These are phyloP conservation scores for Chloroclysta siterata DNA, from an alignment of 2,888 invertebrate species.

Conservation along the genomic window DNA sequence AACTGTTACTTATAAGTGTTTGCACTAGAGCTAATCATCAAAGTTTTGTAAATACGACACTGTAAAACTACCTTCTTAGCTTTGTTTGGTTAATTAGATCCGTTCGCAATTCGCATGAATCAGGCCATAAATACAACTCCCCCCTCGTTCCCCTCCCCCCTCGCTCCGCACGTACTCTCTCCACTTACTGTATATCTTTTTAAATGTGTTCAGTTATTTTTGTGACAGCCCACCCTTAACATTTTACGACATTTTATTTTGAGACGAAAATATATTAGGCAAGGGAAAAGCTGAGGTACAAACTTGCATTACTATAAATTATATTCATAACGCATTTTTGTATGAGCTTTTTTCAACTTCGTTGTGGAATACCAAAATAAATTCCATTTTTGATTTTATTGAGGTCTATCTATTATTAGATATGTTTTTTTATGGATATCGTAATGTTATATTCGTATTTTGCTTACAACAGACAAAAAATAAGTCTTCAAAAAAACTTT, in stretches of 20 bases:
- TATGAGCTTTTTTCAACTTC: slow-evolving; percentile 8
- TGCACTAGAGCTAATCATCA: background rate
- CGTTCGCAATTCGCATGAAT: slow-evolving; percentile 33
- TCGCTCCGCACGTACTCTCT: slow-evolving; percentile 62
- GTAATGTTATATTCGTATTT: too few species aligned
- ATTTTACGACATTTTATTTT: slow-evolving; percentile 60
- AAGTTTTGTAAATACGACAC: background rate
- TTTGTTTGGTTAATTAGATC: slow-evolving; percentile 34
- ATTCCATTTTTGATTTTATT: background rate
- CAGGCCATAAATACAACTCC: slow-evolving; percentile 17
- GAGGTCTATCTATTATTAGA: background rate
- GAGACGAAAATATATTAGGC: slow-evolving; percentile 43
- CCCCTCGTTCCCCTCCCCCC: slow-evolving; percentile 17
- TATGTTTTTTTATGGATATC: too few species aligned
- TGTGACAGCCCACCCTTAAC: slow-evolving; percentile 71
- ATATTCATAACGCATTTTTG: slow-evolving; percentile 30
- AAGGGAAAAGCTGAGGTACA: slow-evolving; percentile 30
- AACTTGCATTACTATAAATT: slow-evolving; percentile 27
- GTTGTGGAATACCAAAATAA: background rate
- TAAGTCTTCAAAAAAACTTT: too few species aligned
- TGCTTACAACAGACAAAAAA: too few species aligned
- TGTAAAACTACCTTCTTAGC: background rate
- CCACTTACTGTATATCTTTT: slow-evolving; percentile 75
- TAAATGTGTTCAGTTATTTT: slow-evolving; percentile 78
- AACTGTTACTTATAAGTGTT: too few species aligned